Percentiles rank a stretch among this genome's conserved stretches.
phyloP scores from a whole-genome alignment of 2,797 vertebrate species.

The Megaceryle alcyon region DNA sequence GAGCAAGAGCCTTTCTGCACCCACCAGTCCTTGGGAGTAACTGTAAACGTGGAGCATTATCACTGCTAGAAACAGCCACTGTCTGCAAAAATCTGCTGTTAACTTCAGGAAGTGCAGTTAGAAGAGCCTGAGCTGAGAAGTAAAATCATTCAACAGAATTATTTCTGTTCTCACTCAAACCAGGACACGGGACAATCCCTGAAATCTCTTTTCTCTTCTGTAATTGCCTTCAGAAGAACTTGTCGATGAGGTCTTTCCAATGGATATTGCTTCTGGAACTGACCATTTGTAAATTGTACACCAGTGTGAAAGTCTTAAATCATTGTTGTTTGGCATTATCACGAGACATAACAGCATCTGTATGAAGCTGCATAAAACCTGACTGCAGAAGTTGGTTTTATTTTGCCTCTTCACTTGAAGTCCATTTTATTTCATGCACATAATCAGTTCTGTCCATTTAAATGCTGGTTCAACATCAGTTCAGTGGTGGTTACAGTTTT shows the following conservation, averaged over 20 bases:
- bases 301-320: neutral
- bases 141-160: neutral
- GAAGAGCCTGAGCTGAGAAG: neutral
- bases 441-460: neutral
- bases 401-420: neutral
- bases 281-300: neutral
- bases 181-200: neutral
- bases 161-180: neutral
- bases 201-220: neutral
- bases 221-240: neutral
- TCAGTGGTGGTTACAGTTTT: neutral
- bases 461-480: neutral
- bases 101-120: neutral
- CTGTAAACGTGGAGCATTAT: neutral
- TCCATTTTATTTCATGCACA: neutral
- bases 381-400: neutral
- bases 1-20: neutral
- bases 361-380: neutral
- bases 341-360: neutral
- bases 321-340: fast-evolving
- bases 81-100: neutral
- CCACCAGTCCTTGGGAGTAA: neutral
- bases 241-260: neutral
- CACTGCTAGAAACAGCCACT: neutral
- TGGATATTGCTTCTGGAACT: neutral